Evolutionary conservation across 2,888 invertebrate genomes (phyloP).

Genomic region (Schizaphis graminum): DNA sequence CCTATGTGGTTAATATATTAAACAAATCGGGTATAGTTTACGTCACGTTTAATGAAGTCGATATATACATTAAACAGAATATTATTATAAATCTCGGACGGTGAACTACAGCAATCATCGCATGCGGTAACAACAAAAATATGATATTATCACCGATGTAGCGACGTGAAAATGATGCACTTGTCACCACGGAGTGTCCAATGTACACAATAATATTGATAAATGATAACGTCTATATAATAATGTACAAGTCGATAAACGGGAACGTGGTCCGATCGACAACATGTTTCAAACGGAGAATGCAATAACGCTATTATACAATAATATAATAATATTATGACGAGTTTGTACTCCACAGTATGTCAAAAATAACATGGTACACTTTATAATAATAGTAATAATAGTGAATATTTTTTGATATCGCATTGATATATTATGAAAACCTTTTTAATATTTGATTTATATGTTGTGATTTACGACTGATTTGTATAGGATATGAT

Average conservation of each 20-base stretch:
- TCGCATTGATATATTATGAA: neutral
- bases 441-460: neutral
- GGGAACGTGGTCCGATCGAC: neutral
- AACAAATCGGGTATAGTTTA: neutral
- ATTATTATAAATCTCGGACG: neutral
- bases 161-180: neutral
- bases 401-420: constrained; percentile 1
- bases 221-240: neutral
- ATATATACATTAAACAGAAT: neutral
- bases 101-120: neutral
- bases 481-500: neutral
- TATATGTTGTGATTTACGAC: constrained; percentile 5
- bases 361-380: neutral
- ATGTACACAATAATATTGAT: neutral
- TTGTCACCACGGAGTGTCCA: neutral
- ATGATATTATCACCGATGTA: neutral
- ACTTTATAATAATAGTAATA: neutral
- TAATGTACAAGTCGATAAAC: neutral
- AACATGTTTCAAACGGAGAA: neutral
- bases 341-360: neutral
- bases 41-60: neutral
- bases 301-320: neutral
- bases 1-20: no score
- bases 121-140: neutral
- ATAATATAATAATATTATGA: neutral